These are phyloP conservation scores for Periphyllus acericola DNA, from an alignment of 2,888 invertebrate species.

Conservation along the genomic window DNA sequence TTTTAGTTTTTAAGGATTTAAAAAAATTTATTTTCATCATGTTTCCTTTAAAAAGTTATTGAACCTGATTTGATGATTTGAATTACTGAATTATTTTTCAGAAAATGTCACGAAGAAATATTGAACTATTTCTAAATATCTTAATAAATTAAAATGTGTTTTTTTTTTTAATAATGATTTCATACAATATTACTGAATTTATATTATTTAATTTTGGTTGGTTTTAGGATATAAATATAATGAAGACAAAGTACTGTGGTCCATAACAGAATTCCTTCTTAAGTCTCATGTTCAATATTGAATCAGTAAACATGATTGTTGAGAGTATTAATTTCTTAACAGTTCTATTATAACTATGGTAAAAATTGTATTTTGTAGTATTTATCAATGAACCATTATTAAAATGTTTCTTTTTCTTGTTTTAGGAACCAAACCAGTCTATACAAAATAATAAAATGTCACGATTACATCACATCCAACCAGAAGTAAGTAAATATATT, in stretches of 20 bases:
- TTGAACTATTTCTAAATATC: not conserved
- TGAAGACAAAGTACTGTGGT: not conserved
- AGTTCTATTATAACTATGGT: constrained; percentile 44
- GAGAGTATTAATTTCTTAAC: constrained; percentile 24
- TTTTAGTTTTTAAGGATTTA: no score
- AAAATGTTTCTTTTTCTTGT: constrained; percentile 1
- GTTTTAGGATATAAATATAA: constrained; percentile 27
- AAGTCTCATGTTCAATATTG: not conserved
- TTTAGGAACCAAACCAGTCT: constrained; percentile 35
- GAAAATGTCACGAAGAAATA: not conserved
- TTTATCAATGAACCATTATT: not conserved
- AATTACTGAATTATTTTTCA: not conserved
- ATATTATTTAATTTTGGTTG: constrained; percentile 12
- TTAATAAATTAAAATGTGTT: not conserved
- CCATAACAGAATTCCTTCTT: constrained; percentile 2
- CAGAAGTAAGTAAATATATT: constrained; percentile 39
- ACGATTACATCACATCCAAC: constrained; percentile 58
- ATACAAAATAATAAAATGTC: constrained; percentile 53
- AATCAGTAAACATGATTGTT: constrained; percentile 26
- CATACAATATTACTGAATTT: not conserved
- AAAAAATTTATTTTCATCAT: no score
- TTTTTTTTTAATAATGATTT: not conserved
- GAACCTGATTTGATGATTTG: no score
- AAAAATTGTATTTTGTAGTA: constrained; percentile 3
- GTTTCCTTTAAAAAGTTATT: no score